Evolutionary conservation across 2,797 vertebrate genomes (phyloP).

Genomic region (Furcifer pardalis): DNA sequence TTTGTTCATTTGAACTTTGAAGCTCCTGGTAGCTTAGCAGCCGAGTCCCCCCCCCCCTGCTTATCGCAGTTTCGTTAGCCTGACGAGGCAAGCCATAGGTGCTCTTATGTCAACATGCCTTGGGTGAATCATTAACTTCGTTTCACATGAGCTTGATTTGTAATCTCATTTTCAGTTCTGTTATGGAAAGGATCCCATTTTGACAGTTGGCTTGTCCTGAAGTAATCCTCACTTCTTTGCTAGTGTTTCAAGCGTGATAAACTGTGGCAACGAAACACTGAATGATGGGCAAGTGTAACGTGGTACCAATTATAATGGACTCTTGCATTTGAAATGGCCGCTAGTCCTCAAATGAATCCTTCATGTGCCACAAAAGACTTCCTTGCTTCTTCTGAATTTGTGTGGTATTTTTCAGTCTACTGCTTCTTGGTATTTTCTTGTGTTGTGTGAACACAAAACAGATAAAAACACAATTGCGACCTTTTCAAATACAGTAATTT

Average conservation of each 20-base stretch:
- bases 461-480: too few species aligned
- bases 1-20: constrained; percentile 10
- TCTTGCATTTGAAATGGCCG: too few species aligned
- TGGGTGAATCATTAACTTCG: constrained; percentile 18
- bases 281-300: too few species aligned
- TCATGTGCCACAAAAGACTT: too few species aligned
- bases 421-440: too few species aligned
- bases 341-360: too few species aligned
- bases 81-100: too few species aligned
- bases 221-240: not conserved
- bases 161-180: not conserved
- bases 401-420: not conserved
- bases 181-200: too few species aligned
- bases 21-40: not conserved
- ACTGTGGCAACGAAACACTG: too few species aligned
- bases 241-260: too few species aligned
- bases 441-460: too few species aligned
- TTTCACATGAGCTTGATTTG: not conserved
- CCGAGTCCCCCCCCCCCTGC: not conserved
- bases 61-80: not conserved
- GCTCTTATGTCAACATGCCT: constrained; percentile 10
- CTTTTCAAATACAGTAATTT: not conserved
- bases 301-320: too few species aligned
- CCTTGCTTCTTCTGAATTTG: not conserved
- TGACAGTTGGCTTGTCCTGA: not conserved